Evolutionary conservation across 23 tunicate genomes (phyloP).

Genomic region (Trididemnum clinides): DNA sequence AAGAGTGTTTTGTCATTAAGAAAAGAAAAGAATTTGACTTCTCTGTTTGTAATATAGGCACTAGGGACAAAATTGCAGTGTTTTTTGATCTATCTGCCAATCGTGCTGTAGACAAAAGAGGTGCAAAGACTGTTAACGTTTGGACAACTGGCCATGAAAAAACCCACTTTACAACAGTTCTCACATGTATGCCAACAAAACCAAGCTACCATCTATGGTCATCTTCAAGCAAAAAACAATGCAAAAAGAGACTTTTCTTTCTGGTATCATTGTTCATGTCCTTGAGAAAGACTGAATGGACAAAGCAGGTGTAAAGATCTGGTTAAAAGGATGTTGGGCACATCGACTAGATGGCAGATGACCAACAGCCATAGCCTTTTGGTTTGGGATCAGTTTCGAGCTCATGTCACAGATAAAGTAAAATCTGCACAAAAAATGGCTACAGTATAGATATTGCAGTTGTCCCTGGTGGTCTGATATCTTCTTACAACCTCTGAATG

Average conservation of each 20-base stretch:
- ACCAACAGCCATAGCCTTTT: no score
- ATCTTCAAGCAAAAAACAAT: neutral
- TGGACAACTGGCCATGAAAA: neutral
- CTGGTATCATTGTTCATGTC: no score
- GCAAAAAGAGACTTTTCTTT: no score
- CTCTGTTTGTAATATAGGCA: neutral
- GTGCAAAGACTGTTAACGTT: neutral
- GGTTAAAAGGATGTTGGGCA: no score
- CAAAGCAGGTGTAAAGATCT: neutral
- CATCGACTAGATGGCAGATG: no score
- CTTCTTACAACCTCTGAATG: neutral
- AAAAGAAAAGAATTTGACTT: neutral
- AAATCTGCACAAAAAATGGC: no score
- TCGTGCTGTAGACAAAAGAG: neutral
- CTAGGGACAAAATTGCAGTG: neutral
- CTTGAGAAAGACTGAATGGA: neutral
- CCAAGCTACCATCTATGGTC: neutral
- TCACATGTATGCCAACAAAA: neutral
- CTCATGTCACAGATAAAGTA: no score
- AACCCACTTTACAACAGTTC: neutral
- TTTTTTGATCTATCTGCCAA: neutral
- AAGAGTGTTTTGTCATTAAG: neutral
- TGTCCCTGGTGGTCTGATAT: neutral
- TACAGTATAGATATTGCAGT: no score
- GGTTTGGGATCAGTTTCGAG: no score